Conservation (phyloP, 1,140 invertebrate species). For the Zaprionus davidi region DNA sequence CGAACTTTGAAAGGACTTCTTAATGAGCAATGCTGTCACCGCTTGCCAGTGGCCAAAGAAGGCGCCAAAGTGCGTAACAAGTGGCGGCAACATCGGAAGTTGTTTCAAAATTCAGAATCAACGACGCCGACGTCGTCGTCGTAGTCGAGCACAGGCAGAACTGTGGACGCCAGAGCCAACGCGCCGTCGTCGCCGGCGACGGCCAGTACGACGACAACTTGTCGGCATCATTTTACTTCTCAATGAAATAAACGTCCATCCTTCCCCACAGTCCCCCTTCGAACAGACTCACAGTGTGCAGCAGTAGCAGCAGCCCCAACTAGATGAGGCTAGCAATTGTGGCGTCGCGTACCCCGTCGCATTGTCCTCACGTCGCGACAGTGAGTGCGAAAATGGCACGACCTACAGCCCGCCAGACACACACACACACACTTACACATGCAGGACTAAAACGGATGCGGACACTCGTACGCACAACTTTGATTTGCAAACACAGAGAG, state of each 20-base stretch:
- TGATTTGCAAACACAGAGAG: slow-evolving; percentile 64
- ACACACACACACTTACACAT: slow-evolving; percentile 22
- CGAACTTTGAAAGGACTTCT: slow-evolving; percentile 1
- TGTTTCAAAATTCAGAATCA: slow-evolving; percentile 66
- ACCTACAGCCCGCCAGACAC: slow-evolving; percentile 46
- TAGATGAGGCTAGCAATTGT: slow-evolving; percentile 67
- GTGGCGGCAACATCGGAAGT: slow-evolving; percentile 70
- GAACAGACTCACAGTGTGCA: slow-evolving; percentile 14
- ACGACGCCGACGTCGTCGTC: slow-evolving; percentile 50
- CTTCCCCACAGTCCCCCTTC: background rate
- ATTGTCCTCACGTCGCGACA: slow-evolving; percentile 54
- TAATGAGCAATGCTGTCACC: slow-evolving; percentile 19
- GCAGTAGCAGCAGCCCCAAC: slow-evolving; percentile 28
- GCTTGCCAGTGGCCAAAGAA: slow-evolving; percentile 29
- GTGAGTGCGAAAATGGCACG: slow-evolving; percentile 58
- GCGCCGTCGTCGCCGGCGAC: slow-evolving; percentile 44
- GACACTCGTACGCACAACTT: slow-evolving; percentile 61
- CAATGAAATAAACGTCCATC: slow-evolving; percentile 43
- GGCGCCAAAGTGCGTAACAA: slow-evolving; percentile 79
- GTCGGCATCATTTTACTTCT: slow-evolving; percentile 66
- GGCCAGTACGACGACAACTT: slow-evolving; percentile 74
- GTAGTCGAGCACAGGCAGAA: slow-evolving; percentile 11
- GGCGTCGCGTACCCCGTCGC: slow-evolving; percentile 64
- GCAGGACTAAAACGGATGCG: slow-evolving; percentile 54
- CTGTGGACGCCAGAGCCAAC: slow-evolving; percentile 11